Percentiles rank a stretch among this genome's conserved stretches.
Evolutionary conservation across 2,113 vertebrate genomes (phyloP).

Genomic region (Solenodon paradoxus): DNA sequence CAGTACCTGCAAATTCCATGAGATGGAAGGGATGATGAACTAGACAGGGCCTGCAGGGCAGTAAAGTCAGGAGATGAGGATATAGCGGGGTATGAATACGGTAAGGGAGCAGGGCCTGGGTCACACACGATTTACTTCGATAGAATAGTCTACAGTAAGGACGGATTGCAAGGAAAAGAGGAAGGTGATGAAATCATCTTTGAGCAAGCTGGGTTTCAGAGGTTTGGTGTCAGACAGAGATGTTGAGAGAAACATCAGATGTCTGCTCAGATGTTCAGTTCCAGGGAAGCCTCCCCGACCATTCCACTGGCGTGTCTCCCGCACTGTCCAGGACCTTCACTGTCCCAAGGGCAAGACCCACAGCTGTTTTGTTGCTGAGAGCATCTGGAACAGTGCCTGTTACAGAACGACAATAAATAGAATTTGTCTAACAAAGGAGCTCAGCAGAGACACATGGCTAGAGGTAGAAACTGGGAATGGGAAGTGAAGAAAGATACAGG

Average conservation of each 20-base stretch:
- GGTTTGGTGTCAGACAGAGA: not conserved
- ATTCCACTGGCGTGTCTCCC: not conserved
- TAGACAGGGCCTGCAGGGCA: not conserved
- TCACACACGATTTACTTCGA: not conserved
- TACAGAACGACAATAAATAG: not conserved
- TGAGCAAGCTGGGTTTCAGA: not conserved
- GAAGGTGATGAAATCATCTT: not conserved
- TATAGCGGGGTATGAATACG: not conserved
- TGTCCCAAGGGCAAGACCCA: rapidly evolving
- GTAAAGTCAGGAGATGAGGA: not conserved
- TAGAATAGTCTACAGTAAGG: not conserved
- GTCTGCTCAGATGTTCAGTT: not conserved
- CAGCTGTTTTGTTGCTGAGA: not conserved
- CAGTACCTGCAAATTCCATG: not conserved
- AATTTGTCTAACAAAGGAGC: not conserved
- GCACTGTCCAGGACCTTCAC: not conserved
- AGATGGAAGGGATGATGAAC: not conserved
- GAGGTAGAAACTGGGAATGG: not conserved
- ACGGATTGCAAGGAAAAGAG: not conserved
- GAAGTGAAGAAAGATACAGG: not conserved
- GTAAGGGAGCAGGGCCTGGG: not conserved
- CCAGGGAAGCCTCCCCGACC: not conserved
- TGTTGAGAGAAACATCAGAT: not conserved
- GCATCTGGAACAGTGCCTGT: not conserved
- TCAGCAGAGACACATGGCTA: not conserved